phyloP scores from a whole-genome alignment of 2,113 vertebrate species.

The human region GRCh38 chr6:93642501-93643000 shows the following conservation, averaged over 20 bases:
- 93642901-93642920: no score
- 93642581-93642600: not conserved
- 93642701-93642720: not conserved
- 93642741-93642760: not conserved
- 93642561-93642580: not conserved
- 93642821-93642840: no score
- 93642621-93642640: not conserved
- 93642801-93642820: no score
- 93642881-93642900: no score
- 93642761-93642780: not conserved
- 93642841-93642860: no score
- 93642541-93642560: not conserved
- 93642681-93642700: not conserved
- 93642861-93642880: no score
- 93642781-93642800: no score
- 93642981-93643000: no score
- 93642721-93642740: not conserved
- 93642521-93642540: not conserved
- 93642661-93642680: not conserved
- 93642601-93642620: not conserved
- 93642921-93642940: no score
- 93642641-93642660: not conserved
- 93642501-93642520: not conserved
- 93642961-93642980: no score
- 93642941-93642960: no score